These are phyloP conservation scores for Tapera naevia DNA, from an alignment of 2,797 vertebrate species.

Conservation along the genomic window DNA sequence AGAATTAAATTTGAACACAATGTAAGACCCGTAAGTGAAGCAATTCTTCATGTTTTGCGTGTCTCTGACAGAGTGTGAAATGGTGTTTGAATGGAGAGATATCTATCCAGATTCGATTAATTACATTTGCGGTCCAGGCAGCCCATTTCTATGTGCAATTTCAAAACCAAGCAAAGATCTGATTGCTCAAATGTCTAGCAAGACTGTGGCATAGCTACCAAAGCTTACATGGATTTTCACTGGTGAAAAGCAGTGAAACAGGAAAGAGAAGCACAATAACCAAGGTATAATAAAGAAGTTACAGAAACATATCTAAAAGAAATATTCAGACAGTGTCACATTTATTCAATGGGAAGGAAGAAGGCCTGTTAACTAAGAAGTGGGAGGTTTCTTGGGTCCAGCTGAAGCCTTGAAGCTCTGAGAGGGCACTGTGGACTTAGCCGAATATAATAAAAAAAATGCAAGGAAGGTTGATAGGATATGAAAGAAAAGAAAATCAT, in stretches of 20 bases:
- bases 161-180: neutral
- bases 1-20: neutral
- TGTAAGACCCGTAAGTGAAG: neutral
- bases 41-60: neutral
- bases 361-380: neutral
- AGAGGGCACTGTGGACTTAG: neutral
- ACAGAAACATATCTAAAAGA: neutral
- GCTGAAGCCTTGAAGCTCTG: neutral
- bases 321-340: neutral
- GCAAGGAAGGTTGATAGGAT: neutral
- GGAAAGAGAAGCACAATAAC: neutral
- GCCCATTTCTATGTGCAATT: neutral
- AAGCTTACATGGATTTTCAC: neutral
- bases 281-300: neutral
- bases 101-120: neutral
- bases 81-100: neutral
- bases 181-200: neutral
- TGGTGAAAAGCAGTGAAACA: neutral
- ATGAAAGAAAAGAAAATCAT: neutral
- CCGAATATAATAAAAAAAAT: neutral
- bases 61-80: neutral
- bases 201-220: neutral
- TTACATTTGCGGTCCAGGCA: neutral
- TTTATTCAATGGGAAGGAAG: neutral
- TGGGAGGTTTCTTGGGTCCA: neutral